Percentiles rank a stretch among this genome's conserved stretches.
Conservation (phyloP, 2,888 invertebrate genomes). For the Plagiodera versicolora region DNA sequence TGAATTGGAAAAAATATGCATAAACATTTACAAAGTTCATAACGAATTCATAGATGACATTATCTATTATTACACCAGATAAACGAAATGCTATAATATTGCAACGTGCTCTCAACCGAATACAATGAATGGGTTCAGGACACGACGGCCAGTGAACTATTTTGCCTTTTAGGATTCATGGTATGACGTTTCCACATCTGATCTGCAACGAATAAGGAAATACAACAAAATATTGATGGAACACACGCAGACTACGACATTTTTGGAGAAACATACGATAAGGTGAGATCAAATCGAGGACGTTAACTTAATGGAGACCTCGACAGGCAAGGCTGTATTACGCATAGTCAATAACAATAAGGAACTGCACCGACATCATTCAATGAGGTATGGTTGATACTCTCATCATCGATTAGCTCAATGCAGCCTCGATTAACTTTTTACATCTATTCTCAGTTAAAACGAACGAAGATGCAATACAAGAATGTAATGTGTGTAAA, state of each 20-base stretch:
- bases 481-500: too few species aligned
- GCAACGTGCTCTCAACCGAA: background rate
- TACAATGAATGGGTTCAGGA: background rate
- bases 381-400: constrained; percentile 29
- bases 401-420: background rate
- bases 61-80: too few species aligned
- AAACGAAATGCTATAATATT: background rate
- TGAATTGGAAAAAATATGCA: too few species aligned
- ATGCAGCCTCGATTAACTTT: background rate
- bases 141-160: background rate
- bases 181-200: background rate
- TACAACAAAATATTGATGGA: constrained; percentile 1
- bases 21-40: too few species aligned
- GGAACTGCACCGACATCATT: constrained; percentile 45
- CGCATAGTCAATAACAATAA: constrained; percentile 49
- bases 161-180: background rate
- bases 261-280: constrained; percentile 6
- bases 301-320: constrained; percentile 39
- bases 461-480: too few species aligned
- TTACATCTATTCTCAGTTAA: background rate
- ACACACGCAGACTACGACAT: constrained; percentile 2
- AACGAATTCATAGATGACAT: too few species aligned
- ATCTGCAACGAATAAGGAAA: constrained; percentile 4
- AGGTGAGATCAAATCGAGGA: constrained; percentile 9
- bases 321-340: constrained; percentile 49